Evolutionary conservation across 2,113 vertebrate species (phyloP), one percentile per base, ranked within the genome.

Genomic region (Syrmaticus mikado): DNA sequence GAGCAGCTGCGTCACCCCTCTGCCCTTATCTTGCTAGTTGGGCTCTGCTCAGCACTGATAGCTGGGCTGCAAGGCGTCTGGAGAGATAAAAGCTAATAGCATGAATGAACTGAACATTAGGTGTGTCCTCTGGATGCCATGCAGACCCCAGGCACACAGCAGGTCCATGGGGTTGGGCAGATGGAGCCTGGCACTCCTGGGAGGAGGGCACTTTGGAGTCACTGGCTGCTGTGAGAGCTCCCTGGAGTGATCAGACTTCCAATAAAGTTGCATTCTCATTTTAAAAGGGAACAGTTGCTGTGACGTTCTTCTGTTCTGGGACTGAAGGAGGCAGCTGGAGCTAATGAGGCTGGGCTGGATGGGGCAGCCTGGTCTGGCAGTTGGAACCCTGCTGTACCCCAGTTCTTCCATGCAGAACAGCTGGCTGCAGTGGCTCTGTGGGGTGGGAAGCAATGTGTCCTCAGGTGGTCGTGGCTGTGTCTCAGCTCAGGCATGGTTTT

Each of bases 191-290:
- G 62, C 7, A 1, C 28, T 60, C 28, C 6, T 34, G 8, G 8
- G 11, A 76, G 45, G 36, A 28, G 10, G 17, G 28, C 67, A 60
- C 41, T 27, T 57, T 20, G 57, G 65, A 70, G 75, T 53, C 66
- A 0, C 55, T 28, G 74, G 67, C 21, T 85, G 75, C 34, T 67
- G 66, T 22, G 8, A 34, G 68, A 92, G 19, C n/a, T 38, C 40
- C n/a, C 16, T 3, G 27, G 45, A 89, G 78, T 17, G 66, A 45
- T 2, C 41, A 50, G 25, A 71, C 43, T 71, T 27, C 68, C 27
- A 95, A 96, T 97, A 97, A 97, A 97, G 20, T 16, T 62, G 22
- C 13, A 27, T 58, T 83, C 15, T 78, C 40, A 15, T 83, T 32
- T n/a, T 15, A 18, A 77, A 94, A 87, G 87, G 13, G 64, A 77